Conservation (phyloP, 2,888 invertebrate species). For the Lysandra coridon region DNA sequence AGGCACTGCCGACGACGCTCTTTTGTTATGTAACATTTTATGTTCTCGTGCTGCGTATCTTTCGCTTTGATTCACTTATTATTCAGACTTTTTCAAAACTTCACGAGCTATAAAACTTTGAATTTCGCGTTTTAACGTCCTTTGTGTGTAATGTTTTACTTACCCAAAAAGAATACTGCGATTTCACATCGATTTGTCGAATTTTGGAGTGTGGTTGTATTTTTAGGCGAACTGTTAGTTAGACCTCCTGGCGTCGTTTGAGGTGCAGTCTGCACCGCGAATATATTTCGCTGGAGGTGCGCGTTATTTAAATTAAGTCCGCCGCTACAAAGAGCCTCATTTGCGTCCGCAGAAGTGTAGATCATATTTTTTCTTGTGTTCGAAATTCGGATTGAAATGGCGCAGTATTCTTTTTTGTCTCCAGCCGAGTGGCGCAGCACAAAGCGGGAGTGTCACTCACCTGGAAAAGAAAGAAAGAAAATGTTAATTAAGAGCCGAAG, state of each 20-base stretch:
- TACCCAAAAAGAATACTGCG: not conserved
- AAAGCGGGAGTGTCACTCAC: constrained; percentile 76
- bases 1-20: constrained; percentile 51
- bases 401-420: constrained; percentile 76
- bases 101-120: constrained; percentile 6
- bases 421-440: constrained; percentile 55
- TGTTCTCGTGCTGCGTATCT: constrained; percentile 36
- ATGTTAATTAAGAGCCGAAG: constrained; percentile 79
- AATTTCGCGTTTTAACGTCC: not conserved
- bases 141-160: constrained; percentile 16
- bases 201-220: constrained; percentile 12
- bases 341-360: constrained; percentile 76
- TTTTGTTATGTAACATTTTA: constrained; percentile 56
- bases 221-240: constrained; percentile 34
- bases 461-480: constrained; percentile 79
- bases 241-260: constrained; percentile 36
- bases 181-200: not conserved
- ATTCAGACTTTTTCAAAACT: constrained; percentile 29
- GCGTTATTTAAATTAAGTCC: constrained; percentile 68
- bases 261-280: constrained; percentile 34
- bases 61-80: constrained; percentile 35
- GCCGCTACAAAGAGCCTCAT: constrained; percentile 73
- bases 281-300: constrained; percentile 49
- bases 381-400: constrained; percentile 73
- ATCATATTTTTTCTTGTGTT: constrained; percentile 73